phyloP scores from a whole-genome alignment of 2,888 invertebrate genomes.

The Trissolcus japonicus region DNA sequence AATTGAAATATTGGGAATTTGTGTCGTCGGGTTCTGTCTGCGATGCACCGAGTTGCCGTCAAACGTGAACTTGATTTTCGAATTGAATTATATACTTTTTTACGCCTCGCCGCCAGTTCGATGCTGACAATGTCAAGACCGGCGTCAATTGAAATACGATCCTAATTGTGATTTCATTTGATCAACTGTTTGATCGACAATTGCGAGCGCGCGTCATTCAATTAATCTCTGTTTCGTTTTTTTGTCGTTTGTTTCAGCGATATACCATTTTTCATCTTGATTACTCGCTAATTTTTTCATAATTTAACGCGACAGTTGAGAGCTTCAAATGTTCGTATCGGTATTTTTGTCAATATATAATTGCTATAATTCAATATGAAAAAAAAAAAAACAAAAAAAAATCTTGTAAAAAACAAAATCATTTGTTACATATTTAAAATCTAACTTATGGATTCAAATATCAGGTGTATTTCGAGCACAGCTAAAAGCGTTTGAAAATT shows the following conservation, averaged over 20 bases:
- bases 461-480: too few relatives aligned
- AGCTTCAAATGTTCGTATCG: too few relatives aligned
- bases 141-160: constrained; percentile 36
- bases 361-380: too few relatives aligned
- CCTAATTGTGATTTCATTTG: constrained; percentile 51
- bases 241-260: constrained; percentile 13
- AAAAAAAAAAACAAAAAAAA: too few relatives aligned
- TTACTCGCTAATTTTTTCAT: too few relatives aligned
- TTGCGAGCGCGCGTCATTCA: constrained; percentile 13
- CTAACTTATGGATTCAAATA: too few relatives aligned
- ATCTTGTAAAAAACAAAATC: too few relatives aligned
- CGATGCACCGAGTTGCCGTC: too few relatives aligned
- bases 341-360: too few relatives aligned
- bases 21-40: too few relatives aligned
- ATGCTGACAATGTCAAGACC: constrained; percentile 44
- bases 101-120: constrained; percentile 9
- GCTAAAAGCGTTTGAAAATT: background rate
- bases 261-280: constrained; percentile 5
- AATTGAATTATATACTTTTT: constrained; percentile 40
- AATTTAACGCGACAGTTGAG: too few relatives aligned
- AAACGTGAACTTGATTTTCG: constrained; percentile 32
- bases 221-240: constrained; percentile 15
- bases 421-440: too few relatives aligned
- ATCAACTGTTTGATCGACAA: constrained; percentile 24
- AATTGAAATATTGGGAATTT: constrained; percentile 30